Evolutionary conservation across 2,113 vertebrate genomes (phyloP).

Genomic region (Balaeniceps rex): DNA sequence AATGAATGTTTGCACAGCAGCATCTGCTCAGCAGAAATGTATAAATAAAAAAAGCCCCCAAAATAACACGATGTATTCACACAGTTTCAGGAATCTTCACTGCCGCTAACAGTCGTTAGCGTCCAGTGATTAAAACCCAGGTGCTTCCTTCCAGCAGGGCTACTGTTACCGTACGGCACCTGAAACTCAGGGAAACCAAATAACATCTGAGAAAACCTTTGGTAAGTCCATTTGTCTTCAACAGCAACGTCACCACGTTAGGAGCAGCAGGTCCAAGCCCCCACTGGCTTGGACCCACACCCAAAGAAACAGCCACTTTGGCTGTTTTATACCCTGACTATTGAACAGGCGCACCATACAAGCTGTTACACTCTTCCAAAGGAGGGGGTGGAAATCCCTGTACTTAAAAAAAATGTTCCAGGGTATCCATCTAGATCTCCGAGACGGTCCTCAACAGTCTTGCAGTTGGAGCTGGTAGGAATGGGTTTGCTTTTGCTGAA

Average conservation of each 20-base stretch:
- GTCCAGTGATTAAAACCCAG: neutral
- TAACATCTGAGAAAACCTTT: neutral
- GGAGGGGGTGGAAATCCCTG: neutral
- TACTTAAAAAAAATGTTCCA: neutral
- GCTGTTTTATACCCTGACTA: neutral
- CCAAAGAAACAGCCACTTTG: neutral
- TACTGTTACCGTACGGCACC: neutral
- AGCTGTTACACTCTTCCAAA: neutral
- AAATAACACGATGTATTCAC: neutral
- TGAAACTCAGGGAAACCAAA: neutral
- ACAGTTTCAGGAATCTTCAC: neutral
- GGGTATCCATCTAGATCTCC: neutral
- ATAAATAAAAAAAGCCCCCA: conserved; percentile 7
- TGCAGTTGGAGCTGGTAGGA: neutral
- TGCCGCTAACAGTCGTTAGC: neutral
- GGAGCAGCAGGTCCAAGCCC: neutral
- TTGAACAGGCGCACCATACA: neutral
- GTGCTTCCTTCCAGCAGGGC: conserved; percentile 5
- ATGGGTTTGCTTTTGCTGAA: neutral
- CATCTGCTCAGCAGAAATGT: conserved; percentile 31
- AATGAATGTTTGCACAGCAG: conserved; percentile 9
- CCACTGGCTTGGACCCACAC: neutral
- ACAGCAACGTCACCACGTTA: neutral
- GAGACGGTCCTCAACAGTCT: neutral
- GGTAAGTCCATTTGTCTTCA: neutral